Conservation (phyloP, 2,113 vertebrate genomes). For the Ptyas mucosa region DNA sequence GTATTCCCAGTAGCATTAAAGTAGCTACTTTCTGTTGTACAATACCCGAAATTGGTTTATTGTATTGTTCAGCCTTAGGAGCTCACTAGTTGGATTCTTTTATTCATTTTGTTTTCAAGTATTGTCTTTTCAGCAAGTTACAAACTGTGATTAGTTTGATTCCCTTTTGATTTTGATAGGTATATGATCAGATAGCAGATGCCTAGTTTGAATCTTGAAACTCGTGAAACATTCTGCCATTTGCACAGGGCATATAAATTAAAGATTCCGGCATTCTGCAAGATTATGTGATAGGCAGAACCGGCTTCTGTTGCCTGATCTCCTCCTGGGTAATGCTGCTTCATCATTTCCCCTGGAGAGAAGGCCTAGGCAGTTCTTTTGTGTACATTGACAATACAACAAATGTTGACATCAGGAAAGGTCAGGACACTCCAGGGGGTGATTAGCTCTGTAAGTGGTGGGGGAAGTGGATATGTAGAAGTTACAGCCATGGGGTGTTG, state of each 20-base stretch:
- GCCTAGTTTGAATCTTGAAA: background rate
- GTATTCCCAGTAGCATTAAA: background rate
- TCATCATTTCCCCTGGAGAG: conserved; percentile 2
- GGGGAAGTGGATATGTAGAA: background rate
- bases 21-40: background rate
- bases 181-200: background rate
- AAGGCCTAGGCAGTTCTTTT: conserved; percentile 50
- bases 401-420: conserved; percentile 25
- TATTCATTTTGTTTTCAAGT: conserved; percentile 46
- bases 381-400: conserved; percentile 56
- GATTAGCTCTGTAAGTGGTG: background rate
- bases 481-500: background rate
- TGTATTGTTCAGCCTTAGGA: background rate
- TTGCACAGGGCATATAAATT: background rate
- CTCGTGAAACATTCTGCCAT: background rate
- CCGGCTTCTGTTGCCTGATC: conserved; percentile 44
- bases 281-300: conserved; percentile 19
- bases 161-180: background rate
- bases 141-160: background rate
- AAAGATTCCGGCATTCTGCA: conserved; percentile 36
- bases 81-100: conserved; percentile 39
- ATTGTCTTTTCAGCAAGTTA: conserved; percentile 32
- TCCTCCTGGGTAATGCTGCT: conserved; percentile 42
- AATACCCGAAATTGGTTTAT: background rate
- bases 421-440: conserved; percentile 40